Percentiles rank a stretch among this genome's conserved stretches.
These are phyloP conservation scores for Melanargia galathea DNA, from an alignment of 2,888 invertebrate genomes.

Conservation along the genomic window DNA sequence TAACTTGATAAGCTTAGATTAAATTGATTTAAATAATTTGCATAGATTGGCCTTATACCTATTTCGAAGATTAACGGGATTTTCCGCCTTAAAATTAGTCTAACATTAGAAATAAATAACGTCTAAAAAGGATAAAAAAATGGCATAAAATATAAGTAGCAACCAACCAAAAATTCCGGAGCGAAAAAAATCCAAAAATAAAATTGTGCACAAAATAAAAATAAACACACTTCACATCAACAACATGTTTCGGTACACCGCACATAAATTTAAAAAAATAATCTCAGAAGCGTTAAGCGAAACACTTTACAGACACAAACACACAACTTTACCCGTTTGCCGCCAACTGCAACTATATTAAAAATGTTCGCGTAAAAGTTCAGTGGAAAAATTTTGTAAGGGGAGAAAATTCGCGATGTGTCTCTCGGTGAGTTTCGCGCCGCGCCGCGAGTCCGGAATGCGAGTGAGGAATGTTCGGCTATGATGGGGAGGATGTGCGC, in stretches of 20 bases:
- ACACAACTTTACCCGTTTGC: conserved; percentile 79
- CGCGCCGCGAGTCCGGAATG: conserved; percentile 67
- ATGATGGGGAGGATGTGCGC: conserved; percentile 80
- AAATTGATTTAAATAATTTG: conserved; percentile 21
- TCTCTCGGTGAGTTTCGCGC: conserved; percentile 62
- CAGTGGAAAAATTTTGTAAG: conserved; percentile 41
- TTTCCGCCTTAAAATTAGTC: neutral
- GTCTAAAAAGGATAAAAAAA: conserved; percentile 37
- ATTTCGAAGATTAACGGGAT: neutral
- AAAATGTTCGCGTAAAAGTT: conserved; percentile 51
- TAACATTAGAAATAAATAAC: conserved; percentile 9
- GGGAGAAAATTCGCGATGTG: conserved; percentile 55
- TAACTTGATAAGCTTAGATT: conserved; percentile 16
- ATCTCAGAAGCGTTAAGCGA: conserved; percentile 70
- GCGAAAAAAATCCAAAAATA: conserved; percentile 79
- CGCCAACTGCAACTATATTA: conserved; percentile 71
- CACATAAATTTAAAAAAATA: conserved; percentile 68
- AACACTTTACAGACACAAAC: conserved; percentile 70
- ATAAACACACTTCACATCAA: conserved; percentile 72
- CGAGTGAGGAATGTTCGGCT: conserved; percentile 73
- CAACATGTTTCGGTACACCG: conserved; percentile 69
- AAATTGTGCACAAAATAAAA: conserved; percentile 76
- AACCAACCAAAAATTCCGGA: conserved; percentile 78
- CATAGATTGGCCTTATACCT: neutral
- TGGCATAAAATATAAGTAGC: conserved; percentile 48